Conservation (phyloP, 2,888 invertebrate species). For the Ryuthela nishihirai region DNA sequence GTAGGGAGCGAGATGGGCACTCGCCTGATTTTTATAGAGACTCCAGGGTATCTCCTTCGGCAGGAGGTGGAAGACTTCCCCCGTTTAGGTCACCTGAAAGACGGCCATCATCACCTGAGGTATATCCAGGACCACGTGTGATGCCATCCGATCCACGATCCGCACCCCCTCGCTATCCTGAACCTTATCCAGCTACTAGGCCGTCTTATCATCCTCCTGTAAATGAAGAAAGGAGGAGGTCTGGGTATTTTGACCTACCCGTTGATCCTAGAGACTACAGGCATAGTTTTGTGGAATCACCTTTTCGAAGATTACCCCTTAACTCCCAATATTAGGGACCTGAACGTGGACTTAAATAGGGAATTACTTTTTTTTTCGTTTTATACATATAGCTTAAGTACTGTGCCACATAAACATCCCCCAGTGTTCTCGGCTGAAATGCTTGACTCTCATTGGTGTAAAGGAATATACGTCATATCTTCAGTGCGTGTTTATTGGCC, state of each 20-base stretch:
- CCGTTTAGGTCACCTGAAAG: constrained; percentile 27
- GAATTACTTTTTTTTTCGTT: no score
- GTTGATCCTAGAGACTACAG: constrained; percentile 38
- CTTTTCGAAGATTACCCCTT: constrained; percentile 29
- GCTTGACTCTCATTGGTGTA: no score
- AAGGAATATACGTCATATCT: no score
- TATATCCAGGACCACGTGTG: constrained; percentile 14
- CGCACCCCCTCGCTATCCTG: constrained; percentile 26
- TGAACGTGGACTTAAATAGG: no score
- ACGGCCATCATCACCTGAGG: constrained; percentile 18
- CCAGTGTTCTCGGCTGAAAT: no score
- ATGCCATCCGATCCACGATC: constrained; percentile 19
- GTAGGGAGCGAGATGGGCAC: constrained; percentile 12
- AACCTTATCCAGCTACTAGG: constrained; percentile 6
- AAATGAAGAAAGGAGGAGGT: constrained; percentile 35
- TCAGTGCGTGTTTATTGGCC: no score
- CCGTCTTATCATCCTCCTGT: constrained; percentile 30
- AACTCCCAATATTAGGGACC: constrained; percentile 37
- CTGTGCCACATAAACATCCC: no score
- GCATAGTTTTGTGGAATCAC: constrained; percentile 38
- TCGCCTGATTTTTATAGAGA: constrained; percentile 24
- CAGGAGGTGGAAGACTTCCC: constrained; percentile 8
- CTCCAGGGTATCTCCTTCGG: constrained; percentile 25
- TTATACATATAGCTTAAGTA: no score
- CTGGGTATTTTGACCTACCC: constrained; percentile 35